These are phyloP conservation scores for Thomomys bottae DNA, from an alignment of 2,113 vertebrate genomes.

Conservation along the genomic window DNA sequence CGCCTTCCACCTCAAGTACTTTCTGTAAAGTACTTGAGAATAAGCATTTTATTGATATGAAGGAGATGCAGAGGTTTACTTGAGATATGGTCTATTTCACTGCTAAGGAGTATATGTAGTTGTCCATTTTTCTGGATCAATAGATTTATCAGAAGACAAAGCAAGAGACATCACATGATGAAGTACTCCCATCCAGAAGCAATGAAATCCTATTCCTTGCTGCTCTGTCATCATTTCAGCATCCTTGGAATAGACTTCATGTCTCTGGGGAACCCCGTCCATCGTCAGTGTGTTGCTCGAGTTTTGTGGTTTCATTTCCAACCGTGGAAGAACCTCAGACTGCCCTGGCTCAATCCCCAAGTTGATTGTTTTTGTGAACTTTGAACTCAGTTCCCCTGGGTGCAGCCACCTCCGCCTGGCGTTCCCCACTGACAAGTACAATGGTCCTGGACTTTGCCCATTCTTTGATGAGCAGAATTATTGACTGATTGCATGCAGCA, in stretches of 20 bases:
- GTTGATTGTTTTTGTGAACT: conserved; percentile 10
- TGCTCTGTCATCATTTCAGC: neutral
- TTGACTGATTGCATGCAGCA: neutral
- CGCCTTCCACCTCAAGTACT: neutral
- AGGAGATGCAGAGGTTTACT: no score
- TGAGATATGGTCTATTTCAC: neutral
- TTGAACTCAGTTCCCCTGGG: neutral
- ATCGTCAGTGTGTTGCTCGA: rapidly evolving
- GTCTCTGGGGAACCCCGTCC: neutral
- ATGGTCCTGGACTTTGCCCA: rapidly evolving
- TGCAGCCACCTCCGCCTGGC: neutral
- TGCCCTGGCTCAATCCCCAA: neutral
- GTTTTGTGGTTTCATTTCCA: neutral
- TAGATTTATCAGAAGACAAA: neutral
- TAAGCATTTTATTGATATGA: neutral
- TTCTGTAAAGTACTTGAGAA: neutral
- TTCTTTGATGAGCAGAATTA: neutral
- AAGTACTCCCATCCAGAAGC: rapidly evolving
- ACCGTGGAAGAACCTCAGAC: neutral
- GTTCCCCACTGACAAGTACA: neutral
- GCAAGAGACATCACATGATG: neutral
- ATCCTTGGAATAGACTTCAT: rapidly evolving
- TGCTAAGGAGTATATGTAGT: neutral
- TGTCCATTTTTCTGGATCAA: neutral
- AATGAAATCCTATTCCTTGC: rapidly evolving